Conservation (phyloP, 2,888 invertebrate species). For the Meliscaeva auricollis region DNA sequence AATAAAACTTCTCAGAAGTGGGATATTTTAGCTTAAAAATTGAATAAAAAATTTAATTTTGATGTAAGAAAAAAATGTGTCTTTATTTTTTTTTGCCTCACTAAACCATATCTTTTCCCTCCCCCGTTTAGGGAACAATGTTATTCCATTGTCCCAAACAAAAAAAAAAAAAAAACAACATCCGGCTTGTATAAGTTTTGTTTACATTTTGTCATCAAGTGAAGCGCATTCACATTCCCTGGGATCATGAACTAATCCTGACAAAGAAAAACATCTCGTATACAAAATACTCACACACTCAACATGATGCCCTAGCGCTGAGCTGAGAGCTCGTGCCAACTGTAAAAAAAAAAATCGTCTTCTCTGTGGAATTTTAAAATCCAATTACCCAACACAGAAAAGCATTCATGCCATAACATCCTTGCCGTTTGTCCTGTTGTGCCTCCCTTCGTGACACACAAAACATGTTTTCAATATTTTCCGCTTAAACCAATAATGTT, state of each 20-base stretch:
- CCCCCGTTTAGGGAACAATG: background rate
- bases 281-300: slow-evolving; percentile 31
- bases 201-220: slow-evolving; percentile 66
- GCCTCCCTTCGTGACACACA: slow-evolving; percentile 28
- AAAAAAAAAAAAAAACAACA: background rate
- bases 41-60: slow-evolving; percentile 1
- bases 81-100: background rate
- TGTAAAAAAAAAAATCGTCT: slow-evolving; percentile 55
- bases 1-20: background rate
- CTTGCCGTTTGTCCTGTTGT: background rate
- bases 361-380: slow-evolving; percentile 65
- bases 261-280: slow-evolving; percentile 64
- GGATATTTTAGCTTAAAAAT: background rate
- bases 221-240: slow-evolving; percentile 55
- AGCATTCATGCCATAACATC: slow-evolving; percentile 58
- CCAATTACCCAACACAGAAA: slow-evolving; percentile 69
- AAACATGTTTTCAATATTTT: slow-evolving; percentile 72
- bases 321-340: slow-evolving; percentile 54
- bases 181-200: slow-evolving; percentile 29
- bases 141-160: background rate
- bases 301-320: background rate
- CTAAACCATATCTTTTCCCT: background rate
- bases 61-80: background rate
- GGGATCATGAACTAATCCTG: slow-evolving; percentile 66
- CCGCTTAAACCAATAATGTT: slow-evolving; percentile 74